These are phyloP conservation scores for Alectoris magna DNA, from an alignment of 2,797 vertebrate genomes.

Conservation along the genomic window DNA sequence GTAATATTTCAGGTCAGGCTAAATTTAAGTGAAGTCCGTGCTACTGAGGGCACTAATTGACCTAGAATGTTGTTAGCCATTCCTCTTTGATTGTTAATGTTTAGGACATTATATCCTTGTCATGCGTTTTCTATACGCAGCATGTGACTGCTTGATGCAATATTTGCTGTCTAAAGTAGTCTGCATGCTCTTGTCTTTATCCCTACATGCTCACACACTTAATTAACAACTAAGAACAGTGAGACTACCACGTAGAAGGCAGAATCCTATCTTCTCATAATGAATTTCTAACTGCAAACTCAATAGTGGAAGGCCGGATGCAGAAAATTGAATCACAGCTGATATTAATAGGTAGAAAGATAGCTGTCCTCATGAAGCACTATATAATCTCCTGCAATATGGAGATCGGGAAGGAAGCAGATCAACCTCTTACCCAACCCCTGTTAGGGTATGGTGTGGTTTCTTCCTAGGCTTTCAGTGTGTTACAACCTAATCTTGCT, in stretches of 20 bases:
- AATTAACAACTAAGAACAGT: conserved; percentile 37
- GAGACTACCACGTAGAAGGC: conserved; percentile 44
- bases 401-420: neutral
- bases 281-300: conserved; percentile 31
- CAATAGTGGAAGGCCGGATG: conserved; percentile 3
- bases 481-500: neutral
- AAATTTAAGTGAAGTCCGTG: neutral
- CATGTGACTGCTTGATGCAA: neutral
- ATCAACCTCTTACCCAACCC: neutral
- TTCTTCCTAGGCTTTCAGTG: neutral
- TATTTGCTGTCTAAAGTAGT: conserved; percentile 29
- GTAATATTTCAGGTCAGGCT: neutral
- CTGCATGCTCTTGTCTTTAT: neutral
- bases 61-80: neutral
- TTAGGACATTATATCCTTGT: neutral
- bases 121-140: neutral
- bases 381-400: neutral
- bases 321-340: conserved; percentile 26
- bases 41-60: neutral
- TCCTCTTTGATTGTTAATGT: neutral
- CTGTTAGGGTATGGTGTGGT: neutral
- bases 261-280: conserved; percentile 52
- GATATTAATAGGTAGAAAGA: conserved; percentile 24
- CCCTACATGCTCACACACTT: neutral
- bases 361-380: neutral